Evolutionary conservation across 2,888 invertebrate genomes (phyloP), one percentile per base, ranked within the genome.

Genomic region (Campopleginae sp.): DNA sequence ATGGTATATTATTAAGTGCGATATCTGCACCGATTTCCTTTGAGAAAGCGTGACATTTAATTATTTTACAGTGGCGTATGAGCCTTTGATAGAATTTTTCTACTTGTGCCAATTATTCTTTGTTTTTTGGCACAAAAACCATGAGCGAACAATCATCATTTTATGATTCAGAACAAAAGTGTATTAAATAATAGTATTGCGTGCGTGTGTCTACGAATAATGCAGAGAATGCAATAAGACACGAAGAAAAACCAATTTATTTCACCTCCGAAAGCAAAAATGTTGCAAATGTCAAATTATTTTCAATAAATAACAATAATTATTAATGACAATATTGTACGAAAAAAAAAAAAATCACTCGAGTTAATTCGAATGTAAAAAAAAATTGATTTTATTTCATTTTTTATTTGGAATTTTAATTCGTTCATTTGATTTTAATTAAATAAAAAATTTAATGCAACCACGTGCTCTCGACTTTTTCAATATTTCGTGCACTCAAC

Each of bases 241-340:
- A 63, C 63, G 68, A 19, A 33, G 12, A 70, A 70, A 78, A 65
- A 77, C 63, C 71, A 79, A 76, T 63, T 75, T 74, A 63, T 61
- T 75, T 72, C 23, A 51, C n/a, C n/a, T 72, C 42, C 23, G 14
- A 58, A 33, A 48, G 14, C 10, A 38, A 38, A 42, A 54, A 23
- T 27, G 12, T 46, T 63, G 46, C 19, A 61, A 46, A 61, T 5
- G 17, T 44, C 17, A 27, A 63, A 46, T 75, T 44, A 63, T 75
- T 75, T 75, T 75, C 19, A 31, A 44, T 61, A 61, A 61, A 63
- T 54, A 38, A 38, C 23, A 6, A 48, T 46, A 23, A 54, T 72
- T 23, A 5, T 74, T 58, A 23, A 48, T 61, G 33, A 71, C 12
- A 17, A 33, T 12, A 48, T 51, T 51, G 51, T 71, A 71, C 19